phyloP scores from a whole-genome alignment of 2,888 invertebrate species.

The Xylocampa areola region DNA sequence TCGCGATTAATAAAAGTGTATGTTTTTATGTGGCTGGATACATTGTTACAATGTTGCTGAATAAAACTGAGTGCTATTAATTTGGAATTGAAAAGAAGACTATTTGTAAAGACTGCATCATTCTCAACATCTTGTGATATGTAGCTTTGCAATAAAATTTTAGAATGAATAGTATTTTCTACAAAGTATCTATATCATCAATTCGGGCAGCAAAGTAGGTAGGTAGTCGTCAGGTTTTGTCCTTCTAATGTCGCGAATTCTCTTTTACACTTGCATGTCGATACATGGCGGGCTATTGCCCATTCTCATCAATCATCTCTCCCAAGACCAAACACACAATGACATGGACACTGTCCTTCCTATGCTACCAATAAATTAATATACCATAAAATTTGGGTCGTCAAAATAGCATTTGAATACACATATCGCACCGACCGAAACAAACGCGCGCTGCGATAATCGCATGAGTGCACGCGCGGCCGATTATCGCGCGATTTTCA shows the following conservation, averaged over 20 bases:
- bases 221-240: too few relatives aligned
- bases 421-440: slow-evolving; percentile 41
- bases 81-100: slow-evolving; percentile 19
- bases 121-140: too few relatives aligned
- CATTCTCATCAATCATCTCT: too few relatives aligned
- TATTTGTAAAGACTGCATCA: background rate
- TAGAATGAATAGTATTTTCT: too few relatives aligned
- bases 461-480: slow-evolving; percentile 41
- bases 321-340: too few relatives aligned
- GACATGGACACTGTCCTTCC: background rate
- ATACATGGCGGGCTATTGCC: too few relatives aligned
- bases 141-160: background rate
- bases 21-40: slow-evolving; percentile 14
- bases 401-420: slow-evolving; percentile 17
- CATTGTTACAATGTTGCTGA: slow-evolving; percentile 31
- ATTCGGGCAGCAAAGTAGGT: too few relatives aligned
- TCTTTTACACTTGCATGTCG: too few relatives aligned
- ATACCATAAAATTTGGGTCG: background rate
- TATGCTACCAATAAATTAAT: background rate
- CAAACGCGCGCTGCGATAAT: slow-evolving; percentile 60
- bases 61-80: slow-evolving; percentile 11
- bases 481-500: slow-evolving; percentile 66
- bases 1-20: slow-evolving; percentile 43
- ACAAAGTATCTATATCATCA: too few relatives aligned
- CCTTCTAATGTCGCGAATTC: too few relatives aligned